Evolutionary conservation across 2,797 vertebrate genomes (phyloP), one percentile per base, ranked within the genome.

Genomic region (Sebastes dallii): DNA sequence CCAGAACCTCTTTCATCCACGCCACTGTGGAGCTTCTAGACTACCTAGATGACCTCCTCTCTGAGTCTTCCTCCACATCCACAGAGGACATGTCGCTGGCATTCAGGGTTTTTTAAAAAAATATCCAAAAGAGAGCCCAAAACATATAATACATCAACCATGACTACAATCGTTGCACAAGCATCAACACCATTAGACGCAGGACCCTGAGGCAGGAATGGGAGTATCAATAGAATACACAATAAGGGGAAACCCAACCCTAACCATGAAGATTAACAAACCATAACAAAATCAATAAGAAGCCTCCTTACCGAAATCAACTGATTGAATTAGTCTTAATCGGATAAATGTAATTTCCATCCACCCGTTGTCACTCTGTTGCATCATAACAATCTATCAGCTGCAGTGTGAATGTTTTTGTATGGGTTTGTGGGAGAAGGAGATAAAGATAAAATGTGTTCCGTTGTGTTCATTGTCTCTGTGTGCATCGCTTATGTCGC

Each of bases 271-370:
- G 71, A 79, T 70, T 2, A 61, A 16, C 74, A 70, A 36, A 56
- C 5, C n/a, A 79, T 1, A 77, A 75, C 30, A 66, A 76, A 81
- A 90, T 92, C 83, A 60, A 86, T 91, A 80, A 66, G 36, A 18
- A 52, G 22, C 61, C 54, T 85, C 75, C 65, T 81, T 29, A 65
- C 54, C 84, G 68, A 78, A 86, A 86, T 80, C 72, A 58, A 56
- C 68, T 73, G 66, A 93, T 86, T 85, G 20, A 90, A 93, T 94
- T 93, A 92, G 12, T 22, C 66, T 72, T 83, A 75, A 91, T 77
- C 58, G 30, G 89, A 89, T 82, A 80, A 82, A 92, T 86, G 73
- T 46, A 22, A 88, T 91, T 92, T 91, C 81, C 60, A 86, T 88
- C 78, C 83, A 66, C 76, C 39, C 30, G 18, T 60, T 22, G 75